A percentile compares a stretch with the other conserved stretches of the same genome.
Conservation (phyloP, 1,140 invertebrate genomes). For the Platyura marginata region DNA sequence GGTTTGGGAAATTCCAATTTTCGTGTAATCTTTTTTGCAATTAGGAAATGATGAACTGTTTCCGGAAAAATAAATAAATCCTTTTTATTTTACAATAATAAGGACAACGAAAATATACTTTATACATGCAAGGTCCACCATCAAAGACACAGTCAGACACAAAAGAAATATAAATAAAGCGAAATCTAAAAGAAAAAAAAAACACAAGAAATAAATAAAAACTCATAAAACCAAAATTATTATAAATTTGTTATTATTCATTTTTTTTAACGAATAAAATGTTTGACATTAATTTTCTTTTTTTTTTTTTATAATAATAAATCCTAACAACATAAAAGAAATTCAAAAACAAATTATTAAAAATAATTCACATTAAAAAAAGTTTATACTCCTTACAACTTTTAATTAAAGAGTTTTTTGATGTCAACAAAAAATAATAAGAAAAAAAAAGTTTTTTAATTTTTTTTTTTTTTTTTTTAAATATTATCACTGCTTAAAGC, state of each 20-base stretch:
- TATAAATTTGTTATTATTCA: not conserved
- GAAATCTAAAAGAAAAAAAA: not conserved
- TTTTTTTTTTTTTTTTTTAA: no score
- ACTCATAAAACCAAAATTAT: no score
- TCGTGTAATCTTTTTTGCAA: no score
- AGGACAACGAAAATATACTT: no score
- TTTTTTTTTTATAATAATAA: slow-evolving; percentile 1
- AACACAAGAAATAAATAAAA: no score
- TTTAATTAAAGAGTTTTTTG: not conserved
- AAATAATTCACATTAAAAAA: not conserved
- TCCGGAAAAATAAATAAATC: no score
- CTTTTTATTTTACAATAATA: no score
- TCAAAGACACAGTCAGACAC: not conserved
- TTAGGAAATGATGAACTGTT: no score
- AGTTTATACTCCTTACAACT: not conserved
- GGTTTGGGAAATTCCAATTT: no score
- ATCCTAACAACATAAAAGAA: not conserved
- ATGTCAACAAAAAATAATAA: not conserved
- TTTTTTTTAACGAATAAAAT: not conserved
- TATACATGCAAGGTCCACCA: no score
- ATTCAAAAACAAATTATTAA: not conserved
- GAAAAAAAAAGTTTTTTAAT: no score
- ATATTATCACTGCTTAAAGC: no score
- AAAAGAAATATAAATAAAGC: not conserved
- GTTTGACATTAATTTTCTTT: slow-evolving; percentile 1